Base-by-base conservation (phyloP, 2,797 vertebrate species). In the Ataeniobius toweri region DNA sequence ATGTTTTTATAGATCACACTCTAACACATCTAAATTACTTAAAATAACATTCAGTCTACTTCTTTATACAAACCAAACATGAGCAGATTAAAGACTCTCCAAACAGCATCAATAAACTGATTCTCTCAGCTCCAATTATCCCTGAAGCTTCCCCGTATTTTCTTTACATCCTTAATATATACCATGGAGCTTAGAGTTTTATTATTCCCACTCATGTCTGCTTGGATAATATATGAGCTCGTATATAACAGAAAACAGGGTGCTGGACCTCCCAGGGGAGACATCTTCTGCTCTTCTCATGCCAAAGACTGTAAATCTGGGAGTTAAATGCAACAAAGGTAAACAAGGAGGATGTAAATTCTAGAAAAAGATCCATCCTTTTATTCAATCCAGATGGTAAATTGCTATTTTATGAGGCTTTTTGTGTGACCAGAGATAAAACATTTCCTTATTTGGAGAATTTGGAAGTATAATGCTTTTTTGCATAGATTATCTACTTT, bases 261-360 rank as follows among this genome's bases (percentile, higher is more conserved):
- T 14, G 63, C 36, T 48, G 1, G 86, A 53, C 82, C 89, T 83
- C 89, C 83, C 82, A 79, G 70, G 50, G 9, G 56, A 53, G 3
- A 6, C 18, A 3, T 5, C 58, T 73, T 9, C 53, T 73, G 41
- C 69, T 71, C 28, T 36, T 58, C 26, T 53, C 68, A 8, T 28
- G 24, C 50, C 22, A 5, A 26, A 6, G 69, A 14, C 76, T 44
- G 76, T 77, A 84, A 81, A 86, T 86, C 75, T 74, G 71, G 39
- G 36, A 50, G 50, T 44, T 59, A 4, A 77, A 58, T 16, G 18
- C 2, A 61, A 6, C 26, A 26, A 82, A 44, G 20, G 0, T 75
- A 80, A 82, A 82, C 73, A 31, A 18, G 55, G 61, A 69, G 6
- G 3, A 65, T 51, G 72, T 65, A 79, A 53, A 76, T 74, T 68